Evolutionary conservation across 2,797 vertebrate genomes (phyloP).

Genomic region (Graptemys geographica): DNA sequence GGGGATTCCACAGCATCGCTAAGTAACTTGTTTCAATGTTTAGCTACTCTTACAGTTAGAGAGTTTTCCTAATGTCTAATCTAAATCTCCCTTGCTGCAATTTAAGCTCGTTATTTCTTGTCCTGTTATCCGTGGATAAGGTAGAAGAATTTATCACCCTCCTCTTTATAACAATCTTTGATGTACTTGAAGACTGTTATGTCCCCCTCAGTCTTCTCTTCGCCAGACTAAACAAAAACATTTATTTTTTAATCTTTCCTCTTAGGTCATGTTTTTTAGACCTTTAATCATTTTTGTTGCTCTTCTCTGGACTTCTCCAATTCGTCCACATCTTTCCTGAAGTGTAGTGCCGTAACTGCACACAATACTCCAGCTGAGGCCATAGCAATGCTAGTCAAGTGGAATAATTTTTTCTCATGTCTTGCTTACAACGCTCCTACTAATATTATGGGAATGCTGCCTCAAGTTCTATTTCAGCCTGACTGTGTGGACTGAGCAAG

Average conservation of each 20-base stretch:
- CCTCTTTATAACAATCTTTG: background rate
- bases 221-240: background rate
- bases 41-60: background rate
- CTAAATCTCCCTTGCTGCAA: background rate
- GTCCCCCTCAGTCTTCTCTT: background rate
- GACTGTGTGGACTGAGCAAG: background rate
- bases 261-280: background rate
- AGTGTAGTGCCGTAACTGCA: background rate
- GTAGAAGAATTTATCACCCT: background rate
- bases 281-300: background rate
- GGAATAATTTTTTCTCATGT: background rate
- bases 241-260: background rate
- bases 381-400: background rate
- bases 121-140: background rate
- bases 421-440: background rate
- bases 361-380: background rate
- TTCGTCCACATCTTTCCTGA: background rate
- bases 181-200: background rate
- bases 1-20: background rate
- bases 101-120: background rate
- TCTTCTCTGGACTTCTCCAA: background rate
- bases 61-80: background rate
- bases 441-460: background rate
- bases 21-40: background rate
- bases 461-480: background rate